phyloP scores from a whole-genome alignment of 2,113 vertebrate species.

The Gymnocephalus cernua region DNA sequence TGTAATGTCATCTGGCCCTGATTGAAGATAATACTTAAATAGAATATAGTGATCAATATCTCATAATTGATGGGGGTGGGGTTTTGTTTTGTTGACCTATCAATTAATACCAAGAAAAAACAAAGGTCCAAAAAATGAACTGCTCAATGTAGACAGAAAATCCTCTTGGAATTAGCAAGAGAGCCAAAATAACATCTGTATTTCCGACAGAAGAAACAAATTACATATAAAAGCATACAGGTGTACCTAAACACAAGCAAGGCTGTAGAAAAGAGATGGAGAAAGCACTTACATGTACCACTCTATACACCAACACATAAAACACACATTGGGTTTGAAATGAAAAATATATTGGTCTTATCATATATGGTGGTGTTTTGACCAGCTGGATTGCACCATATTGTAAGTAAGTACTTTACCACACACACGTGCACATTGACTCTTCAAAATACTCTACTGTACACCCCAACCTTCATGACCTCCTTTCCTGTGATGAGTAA shows the following conservation, averaged over 20 bases:
- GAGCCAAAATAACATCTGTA: neutral
- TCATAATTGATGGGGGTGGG: neutral
- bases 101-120: neutral
- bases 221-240: neutral
- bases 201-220: neutral
- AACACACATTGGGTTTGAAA: neutral
- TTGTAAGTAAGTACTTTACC: neutral
- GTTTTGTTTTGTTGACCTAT: neutral
- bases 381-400: neutral
- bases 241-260: neutral
- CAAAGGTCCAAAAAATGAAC: neutral
- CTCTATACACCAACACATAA: neutral
- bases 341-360: neutral
- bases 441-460: slow-evolving; percentile 32
- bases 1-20: neutral
- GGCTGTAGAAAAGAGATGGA: neutral
- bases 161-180: neutral
- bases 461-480: slow-evolving; percentile 47
- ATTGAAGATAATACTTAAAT: neutral
- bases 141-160: neutral
- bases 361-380: neutral
- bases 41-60: neutral
- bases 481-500: slow-evolving; percentile 61
- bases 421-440: slow-evolving; percentile 27
- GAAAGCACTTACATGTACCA: neutral